phyloP scores from a whole-genome alignment of 2,888 invertebrate genomes.

The Acrobasis consociella region DNA sequence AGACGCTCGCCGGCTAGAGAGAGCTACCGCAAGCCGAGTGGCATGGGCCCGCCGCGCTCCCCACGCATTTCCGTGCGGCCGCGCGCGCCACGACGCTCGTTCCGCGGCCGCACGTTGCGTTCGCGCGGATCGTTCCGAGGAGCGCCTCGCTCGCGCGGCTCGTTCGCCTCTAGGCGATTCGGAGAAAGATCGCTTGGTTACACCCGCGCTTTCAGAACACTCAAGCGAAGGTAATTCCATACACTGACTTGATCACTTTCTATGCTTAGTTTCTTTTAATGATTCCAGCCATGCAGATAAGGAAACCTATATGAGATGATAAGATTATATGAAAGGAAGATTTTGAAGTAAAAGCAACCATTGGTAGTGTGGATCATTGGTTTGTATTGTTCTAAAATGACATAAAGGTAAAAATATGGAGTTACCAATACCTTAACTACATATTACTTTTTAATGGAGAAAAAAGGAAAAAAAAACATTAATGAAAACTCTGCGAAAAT shows the following conservation, averaged over 20 bases:
- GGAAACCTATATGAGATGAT: slow-evolving; percentile 11
- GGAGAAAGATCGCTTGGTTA: slow-evolving; percentile 68
- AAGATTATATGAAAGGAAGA: slow-evolving; percentile 8
- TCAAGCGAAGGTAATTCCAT: slow-evolving; percentile 78
- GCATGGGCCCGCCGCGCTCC: slow-evolving; percentile 77
- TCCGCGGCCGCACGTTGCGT: slow-evolving; percentile 79
- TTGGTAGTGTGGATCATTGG: slow-evolving; percentile 10
- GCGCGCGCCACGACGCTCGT: slow-evolving; percentile 79
- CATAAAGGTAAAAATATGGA: neutral
- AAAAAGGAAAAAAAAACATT: neutral
- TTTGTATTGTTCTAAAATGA: slow-evolving; percentile 15
- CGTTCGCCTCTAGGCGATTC: slow-evolving; percentile 67
- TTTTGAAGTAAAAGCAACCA: neutral
- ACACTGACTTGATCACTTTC: slow-evolving; percentile 52
- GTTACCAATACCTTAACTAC: neutral
- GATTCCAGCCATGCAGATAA: slow-evolving; percentile 27
- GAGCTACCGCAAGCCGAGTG: slow-evolving; percentile 73
- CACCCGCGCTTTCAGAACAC: slow-evolving; percentile 71
- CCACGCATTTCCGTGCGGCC: slow-evolving; percentile 65
- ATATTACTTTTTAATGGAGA: neutral
- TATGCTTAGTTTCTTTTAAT: slow-evolving; percentile 47
- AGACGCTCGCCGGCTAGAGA: slow-evolving; percentile 80
- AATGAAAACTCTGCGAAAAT: slow-evolving; percentile 1
- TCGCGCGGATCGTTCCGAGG: slow-evolving; percentile 81
- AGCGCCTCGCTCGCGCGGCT: slow-evolving; percentile 78